phyloP scores from a whole-genome alignment of 2,113 vertebrate genomes.

The Charina bottae region DNA sequence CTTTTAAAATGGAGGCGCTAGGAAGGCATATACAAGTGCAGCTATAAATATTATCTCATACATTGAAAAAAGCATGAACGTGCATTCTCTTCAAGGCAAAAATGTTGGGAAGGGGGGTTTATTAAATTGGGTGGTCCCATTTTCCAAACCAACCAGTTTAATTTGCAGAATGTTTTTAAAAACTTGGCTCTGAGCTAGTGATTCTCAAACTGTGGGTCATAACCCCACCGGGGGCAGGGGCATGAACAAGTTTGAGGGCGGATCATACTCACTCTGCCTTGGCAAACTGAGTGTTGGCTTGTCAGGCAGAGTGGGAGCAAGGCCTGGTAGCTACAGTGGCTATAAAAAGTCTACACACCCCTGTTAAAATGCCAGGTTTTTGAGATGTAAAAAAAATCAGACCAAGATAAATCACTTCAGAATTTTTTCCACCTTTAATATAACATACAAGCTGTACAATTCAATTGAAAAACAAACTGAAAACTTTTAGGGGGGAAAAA shows the following conservation, averaged over 20 bases:
- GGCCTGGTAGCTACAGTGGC: no score
- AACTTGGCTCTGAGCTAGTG: neutral
- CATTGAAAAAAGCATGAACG: neutral
- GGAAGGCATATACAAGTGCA: neutral
- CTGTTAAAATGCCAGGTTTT: no score
- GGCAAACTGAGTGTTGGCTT: neutral
- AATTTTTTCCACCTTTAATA: no score
- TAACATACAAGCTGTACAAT: no score
- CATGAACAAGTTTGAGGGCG: neutral
- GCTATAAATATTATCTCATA: neutral
- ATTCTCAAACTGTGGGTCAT: neutral
- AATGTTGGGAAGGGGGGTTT: neutral
- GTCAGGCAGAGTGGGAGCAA: neutral
- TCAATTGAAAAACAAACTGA: no score
- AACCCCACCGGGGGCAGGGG: neutral
- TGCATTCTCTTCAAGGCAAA: neutral
- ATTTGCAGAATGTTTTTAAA: neutral
- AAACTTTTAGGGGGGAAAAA: no score
- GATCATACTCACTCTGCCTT: neutral
- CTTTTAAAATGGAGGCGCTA: neutral
- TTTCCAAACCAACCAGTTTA: neutral
- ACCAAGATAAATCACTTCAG: no score
- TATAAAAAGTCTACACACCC: no score
- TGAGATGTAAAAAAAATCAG: no score
- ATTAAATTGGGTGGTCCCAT: neutral